Conservation (phyloP, 2,797 vertebrate genomes). For the Cygnus olor region DNA sequence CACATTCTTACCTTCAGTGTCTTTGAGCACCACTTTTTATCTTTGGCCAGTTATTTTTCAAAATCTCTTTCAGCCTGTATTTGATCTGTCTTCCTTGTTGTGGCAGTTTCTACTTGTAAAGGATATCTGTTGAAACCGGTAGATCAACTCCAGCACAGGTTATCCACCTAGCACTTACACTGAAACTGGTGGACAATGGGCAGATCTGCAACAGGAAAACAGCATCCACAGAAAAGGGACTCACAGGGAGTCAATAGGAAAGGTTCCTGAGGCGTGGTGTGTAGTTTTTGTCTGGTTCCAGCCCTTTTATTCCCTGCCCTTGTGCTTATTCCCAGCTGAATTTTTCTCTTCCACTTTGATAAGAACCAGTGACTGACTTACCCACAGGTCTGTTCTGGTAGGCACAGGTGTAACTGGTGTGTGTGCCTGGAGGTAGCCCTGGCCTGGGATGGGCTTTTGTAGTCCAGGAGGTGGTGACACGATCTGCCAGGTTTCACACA, state of each 20-base stretch:
- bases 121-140: not conserved
- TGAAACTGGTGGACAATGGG: not conserved
- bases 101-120: not conserved
- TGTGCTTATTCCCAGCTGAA: not conserved
- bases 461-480: not conserved
- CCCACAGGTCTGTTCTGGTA: not conserved
- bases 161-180: too few relatives aligned
- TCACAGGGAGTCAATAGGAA: not conserved
- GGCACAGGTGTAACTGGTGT: rapidly evolving
- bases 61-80: not conserved
- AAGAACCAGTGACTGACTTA: not conserved
- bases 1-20: not conserved
- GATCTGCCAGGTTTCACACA: not conserved
- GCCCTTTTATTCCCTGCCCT: not conserved
- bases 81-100: not conserved
- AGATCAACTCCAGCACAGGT: too few relatives aligned
- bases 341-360: not conserved
- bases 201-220: not conserved
- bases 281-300: not conserved
- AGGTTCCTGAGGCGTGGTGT: rapidly evolving
- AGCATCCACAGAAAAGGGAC: rapidly evolving
- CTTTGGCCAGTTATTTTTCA: not conserved
- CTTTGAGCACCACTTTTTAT: not conserved
- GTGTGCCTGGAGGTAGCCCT: not conserved
- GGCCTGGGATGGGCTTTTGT: rapidly evolving